A percentile compares a stretch with the other conserved stretches of the same genome.
phyloP scores from a whole-genome alignment of 1,140 invertebrate species.

The Drosophila nigromelanica region DNA sequence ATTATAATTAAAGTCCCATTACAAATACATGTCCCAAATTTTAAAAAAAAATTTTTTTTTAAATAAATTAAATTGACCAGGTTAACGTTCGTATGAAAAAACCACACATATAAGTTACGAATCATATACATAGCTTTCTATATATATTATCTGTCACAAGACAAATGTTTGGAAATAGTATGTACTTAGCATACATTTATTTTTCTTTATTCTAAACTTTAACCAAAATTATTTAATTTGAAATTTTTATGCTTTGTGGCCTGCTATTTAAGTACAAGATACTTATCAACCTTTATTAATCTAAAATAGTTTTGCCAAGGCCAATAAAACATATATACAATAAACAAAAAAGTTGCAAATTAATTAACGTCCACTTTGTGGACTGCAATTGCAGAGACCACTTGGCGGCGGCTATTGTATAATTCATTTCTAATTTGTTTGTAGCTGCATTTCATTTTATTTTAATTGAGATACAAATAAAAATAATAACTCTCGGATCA shows the following conservation, averaged over 20 bases:
- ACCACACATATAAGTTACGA: too few relatives aligned
- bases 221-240: not conserved
- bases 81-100: too few relatives aligned
- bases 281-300: constrained; percentile 6
- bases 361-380: constrained; percentile 25
- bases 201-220: too few relatives aligned
- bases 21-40: too few relatives aligned
- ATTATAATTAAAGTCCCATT: not conserved
- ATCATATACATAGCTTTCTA: too few relatives aligned
- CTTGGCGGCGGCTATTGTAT: constrained; percentile 49
- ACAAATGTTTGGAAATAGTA: too few relatives aligned
- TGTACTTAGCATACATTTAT: not conserved
- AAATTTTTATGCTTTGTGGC: too few relatives aligned
- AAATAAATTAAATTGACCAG: too few relatives aligned
- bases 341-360: constrained; percentile 15
- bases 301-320: not conserved
- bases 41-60: too few relatives aligned
- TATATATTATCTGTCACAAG: too few relatives aligned
- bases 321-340: not conserved
- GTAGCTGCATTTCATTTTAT: constrained; percentile 20
- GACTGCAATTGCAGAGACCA: constrained; percentile 22
- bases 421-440: constrained; percentile 67
- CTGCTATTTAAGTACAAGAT: too few relatives aligned
- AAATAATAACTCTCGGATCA: constrained; percentile 35
- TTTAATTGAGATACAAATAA: constrained; percentile 26